These are phyloP conservation scores for Eriosoma lanigerum DNA, from an alignment of 1,140 invertebrate genomes.

Conservation along the genomic window DNA sequence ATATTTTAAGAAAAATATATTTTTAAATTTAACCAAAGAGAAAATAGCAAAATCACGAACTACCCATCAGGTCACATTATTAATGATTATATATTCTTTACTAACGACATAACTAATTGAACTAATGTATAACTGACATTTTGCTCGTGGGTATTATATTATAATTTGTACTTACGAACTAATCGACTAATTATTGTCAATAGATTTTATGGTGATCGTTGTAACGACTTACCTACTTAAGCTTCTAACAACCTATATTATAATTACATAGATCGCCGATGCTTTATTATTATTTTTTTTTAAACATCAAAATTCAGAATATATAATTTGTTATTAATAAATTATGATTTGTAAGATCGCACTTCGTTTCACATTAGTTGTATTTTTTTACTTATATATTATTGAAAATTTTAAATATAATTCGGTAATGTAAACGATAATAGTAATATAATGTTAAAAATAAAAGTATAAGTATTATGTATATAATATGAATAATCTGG, in stretches of 20 bases:
- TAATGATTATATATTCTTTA: background rate
- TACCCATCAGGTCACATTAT: background rate
- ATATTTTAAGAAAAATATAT: too few species aligned
- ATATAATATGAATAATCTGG: background rate
- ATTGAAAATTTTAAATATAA: too few species aligned
- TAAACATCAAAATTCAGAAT: too few species aligned
- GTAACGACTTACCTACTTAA: background rate
- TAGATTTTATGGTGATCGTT: background rate
- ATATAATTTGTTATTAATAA: too few species aligned
- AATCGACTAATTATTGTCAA: constrained; percentile 9
- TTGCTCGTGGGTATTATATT: background rate
- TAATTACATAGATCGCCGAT: background rate
- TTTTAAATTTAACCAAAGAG: background rate
- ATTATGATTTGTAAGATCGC: too few species aligned
- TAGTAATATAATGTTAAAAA: too few species aligned
- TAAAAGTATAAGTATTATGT: too few species aligned
- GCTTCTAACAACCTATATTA: background rate
- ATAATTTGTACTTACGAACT: background rate
- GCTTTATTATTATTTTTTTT: too few species aligned
- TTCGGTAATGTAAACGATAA: too few species aligned
- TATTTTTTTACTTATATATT: too few species aligned
- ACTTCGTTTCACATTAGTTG: too few species aligned
- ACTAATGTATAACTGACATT: background rate
- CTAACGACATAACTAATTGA: constrained; percentile 33
- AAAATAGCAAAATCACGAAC: background rate